Evolutionary conservation across 1,140 invertebrate genomes (phyloP).

Genomic region (Neodiprion fabricii): DNA sequence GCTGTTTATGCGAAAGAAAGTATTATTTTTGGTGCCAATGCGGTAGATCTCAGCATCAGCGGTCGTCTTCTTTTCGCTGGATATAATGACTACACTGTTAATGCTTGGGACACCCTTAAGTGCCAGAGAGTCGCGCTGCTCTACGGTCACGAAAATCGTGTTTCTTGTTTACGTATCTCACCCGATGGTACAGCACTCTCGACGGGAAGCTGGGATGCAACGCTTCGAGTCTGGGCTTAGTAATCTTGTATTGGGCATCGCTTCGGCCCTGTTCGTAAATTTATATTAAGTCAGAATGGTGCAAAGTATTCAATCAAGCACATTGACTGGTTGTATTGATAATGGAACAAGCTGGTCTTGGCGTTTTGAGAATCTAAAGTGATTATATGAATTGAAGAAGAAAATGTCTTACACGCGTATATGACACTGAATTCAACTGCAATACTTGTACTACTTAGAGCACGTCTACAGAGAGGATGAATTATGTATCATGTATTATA

Average conservation of each 20-base stretch:
- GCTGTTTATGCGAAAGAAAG: conserved; percentile 96
- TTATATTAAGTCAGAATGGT: background rate
- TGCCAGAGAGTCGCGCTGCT: conserved; percentile 88
- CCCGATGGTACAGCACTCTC: conserved; percentile 98
- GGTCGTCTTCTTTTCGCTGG: conserved; percentile 96
- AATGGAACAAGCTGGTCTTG: too few species aligned
- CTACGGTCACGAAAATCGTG: conserved; percentile 98
- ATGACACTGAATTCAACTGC: background rate
- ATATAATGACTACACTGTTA: conserved; percentile 98
- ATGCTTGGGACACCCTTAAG: conserved; percentile 98
- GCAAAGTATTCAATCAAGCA: background rate
- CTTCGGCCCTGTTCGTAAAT: background rate
- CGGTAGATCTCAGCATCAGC: conserved; percentile 97
- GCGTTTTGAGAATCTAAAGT: background rate
- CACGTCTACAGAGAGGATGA: background rate
- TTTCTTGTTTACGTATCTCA: conserved; percentile 92
- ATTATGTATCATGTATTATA: background rate
- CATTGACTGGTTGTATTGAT: background rate
- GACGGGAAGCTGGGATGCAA: conserved; percentile 98
- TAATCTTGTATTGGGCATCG: background rate
- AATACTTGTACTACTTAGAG: background rate
- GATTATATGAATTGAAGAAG: background rate
- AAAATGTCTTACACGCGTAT: background rate
- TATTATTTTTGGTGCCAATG: conserved; percentile 98
- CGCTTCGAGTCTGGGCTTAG: conserved; percentile 79